Conservation (phyloP, 2,888 invertebrate species). For the Rotaria socialis region DNA sequence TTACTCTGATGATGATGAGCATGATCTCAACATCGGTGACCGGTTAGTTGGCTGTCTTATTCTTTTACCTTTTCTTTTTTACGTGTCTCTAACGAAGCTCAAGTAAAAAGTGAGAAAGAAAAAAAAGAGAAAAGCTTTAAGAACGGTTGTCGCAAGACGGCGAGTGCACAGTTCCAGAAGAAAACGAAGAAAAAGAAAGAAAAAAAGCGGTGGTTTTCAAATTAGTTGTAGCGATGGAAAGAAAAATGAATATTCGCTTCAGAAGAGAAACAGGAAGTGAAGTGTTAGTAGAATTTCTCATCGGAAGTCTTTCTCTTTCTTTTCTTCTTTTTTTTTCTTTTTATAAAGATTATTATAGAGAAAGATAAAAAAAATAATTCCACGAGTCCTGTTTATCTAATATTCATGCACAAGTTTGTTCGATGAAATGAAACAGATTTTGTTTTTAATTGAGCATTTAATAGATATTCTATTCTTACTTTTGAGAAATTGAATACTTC, state of each 20-base stretch:
- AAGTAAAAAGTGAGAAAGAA: not conserved
- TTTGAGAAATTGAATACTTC: too few relatives aligned
- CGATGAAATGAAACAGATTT: not conserved
- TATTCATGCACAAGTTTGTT: not conserved
- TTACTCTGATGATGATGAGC: not conserved
- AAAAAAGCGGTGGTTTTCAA: not conserved
- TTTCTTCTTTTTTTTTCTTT: not conserved
- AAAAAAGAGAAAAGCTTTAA: not conserved
- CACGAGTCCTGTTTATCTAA: not conserved
- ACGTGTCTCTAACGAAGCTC: not conserved
- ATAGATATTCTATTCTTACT: too few relatives aligned
- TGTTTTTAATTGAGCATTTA: not conserved
- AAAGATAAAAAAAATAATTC: not conserved
- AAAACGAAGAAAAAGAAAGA: not conserved
- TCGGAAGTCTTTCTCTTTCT: not conserved
- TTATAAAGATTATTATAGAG: not conserved
- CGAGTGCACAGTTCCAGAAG: not conserved
- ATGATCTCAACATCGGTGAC: not conserved
- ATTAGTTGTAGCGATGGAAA: not conserved
- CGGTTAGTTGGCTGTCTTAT: not conserved
- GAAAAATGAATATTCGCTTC: not conserved
- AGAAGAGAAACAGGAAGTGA: not conserved
- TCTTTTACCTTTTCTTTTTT: not conserved
- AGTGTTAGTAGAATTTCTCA: constrained; percentile 27
- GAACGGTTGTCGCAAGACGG: not conserved